Evolutionary conservation across 2,888 invertebrate species (phyloP), one percentile per base, ranked within the genome.

Genomic region (Leuctra nigra): DNA sequence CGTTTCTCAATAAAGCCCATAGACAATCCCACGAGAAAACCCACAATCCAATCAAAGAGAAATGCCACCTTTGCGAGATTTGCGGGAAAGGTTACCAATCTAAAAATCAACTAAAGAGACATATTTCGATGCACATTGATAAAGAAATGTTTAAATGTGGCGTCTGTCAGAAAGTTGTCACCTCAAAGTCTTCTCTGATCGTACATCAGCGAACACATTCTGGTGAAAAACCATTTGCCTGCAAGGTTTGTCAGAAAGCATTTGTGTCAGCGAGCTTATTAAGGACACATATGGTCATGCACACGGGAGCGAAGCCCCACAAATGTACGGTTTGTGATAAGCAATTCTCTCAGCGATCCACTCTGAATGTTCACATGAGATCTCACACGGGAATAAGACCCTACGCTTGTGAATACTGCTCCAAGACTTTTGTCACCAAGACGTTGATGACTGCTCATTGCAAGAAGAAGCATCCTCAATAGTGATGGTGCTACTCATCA

Each of bases 391-490:
- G 81, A 41, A 77, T 78, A 63, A 70, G 78, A 59, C 81, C 81
- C 0, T 81, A 80, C 70, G 69, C 69, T 55, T 82, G 82, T 67
- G 73, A 69, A 59, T 71, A 79, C 62, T 82, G 82, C 69, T 74
- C 75, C 2, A 79, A 81, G 66, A 80, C 79, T 23, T 82, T 81
- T 69, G 80, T 80, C 18, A 80, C 81, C 61, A 78, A 79, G 46
- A 39, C 53, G 29, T 2, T 23, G 13, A 22, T 44, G 20, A 41
- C 53, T 29, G 33, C 41, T 9, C 38, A 52, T 33, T 44, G 41
- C 11, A 57, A 53, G 53, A n/a, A n/a, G n/a, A n/a, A n/a, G n/a
- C n/a, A n/a, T n/a, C n/a, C n/a, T n/a, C n/a, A n/a, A n/a, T n/a
- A n/a, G n/a, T n/a, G n/a, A n/a, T n/a, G n/a, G n/a, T n/a, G n/a